Conservation (phyloP, 2,113 vertebrate species). For the Podilymbus podiceps region DNA sequence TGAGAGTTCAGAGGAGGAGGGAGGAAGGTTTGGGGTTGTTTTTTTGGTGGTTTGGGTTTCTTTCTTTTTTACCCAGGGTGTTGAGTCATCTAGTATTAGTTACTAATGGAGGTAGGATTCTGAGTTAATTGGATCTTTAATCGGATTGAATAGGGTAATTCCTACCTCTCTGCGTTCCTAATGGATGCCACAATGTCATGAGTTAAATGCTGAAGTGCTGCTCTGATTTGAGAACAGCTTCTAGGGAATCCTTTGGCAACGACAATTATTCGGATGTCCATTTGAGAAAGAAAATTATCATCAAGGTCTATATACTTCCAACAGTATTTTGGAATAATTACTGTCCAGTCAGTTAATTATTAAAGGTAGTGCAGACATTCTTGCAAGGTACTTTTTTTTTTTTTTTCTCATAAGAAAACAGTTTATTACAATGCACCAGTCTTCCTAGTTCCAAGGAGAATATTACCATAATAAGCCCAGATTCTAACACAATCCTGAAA, state of each 20-base stretch:
- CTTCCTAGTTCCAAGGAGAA: background rate
- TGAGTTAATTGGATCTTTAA: slow-evolving; percentile 55
- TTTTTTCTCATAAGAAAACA: background rate
- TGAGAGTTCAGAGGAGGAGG: background rate
- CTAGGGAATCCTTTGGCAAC: slow-evolving; percentile 16
- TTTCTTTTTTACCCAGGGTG: background rate
- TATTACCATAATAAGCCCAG: background rate
- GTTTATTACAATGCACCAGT: background rate
- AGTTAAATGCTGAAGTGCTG: slow-evolving; percentile 18
- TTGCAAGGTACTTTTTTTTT: too few relatives aligned
- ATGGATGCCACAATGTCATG: background rate
- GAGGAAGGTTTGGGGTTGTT: background rate
- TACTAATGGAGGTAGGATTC: background rate
- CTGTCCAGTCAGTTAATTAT: background rate
- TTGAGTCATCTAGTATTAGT: background rate
- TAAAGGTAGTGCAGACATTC: background rate
- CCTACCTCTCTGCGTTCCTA: slow-evolving; percentile 12
- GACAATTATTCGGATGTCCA: background rate
- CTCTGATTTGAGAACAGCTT: slow-evolving; percentile 15
- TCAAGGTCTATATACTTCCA: background rate
- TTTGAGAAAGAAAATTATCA: background rate
- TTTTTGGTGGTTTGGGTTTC: background rate
- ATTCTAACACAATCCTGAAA: background rate
- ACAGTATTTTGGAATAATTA: background rate
- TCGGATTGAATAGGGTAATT: slow-evolving; percentile 48